These are phyloP conservation scores for Astropecten irregularis DNA, from an alignment of 53 echinoderm and acorn worm genomes.

Conservation along the genomic window DNA sequence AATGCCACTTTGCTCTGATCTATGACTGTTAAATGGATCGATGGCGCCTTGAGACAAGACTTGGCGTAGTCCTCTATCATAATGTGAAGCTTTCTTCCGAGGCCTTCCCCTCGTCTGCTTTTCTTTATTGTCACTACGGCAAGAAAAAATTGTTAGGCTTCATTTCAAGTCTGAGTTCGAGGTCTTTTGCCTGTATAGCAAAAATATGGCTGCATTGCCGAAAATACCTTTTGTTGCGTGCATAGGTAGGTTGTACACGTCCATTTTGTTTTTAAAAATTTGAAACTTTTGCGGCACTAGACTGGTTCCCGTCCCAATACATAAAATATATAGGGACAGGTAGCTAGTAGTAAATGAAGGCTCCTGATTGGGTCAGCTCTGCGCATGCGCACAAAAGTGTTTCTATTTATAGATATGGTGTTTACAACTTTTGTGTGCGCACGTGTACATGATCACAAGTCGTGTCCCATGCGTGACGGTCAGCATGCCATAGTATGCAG, in stretches of 20 bases:
- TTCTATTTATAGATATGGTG: too few relatives aligned
- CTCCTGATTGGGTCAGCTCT: too few relatives aligned
- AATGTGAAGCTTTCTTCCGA: background rate
- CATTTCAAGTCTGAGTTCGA: background rate
- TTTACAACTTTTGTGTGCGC: too few relatives aligned
- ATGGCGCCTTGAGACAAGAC: background rate
- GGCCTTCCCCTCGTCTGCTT: background rate
- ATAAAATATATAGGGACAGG: too few relatives aligned
- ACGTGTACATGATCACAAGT: too few relatives aligned
- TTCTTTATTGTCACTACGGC: background rate
- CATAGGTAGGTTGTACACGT: background rate
- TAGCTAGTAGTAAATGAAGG: too few relatives aligned
- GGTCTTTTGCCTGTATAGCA: background rate
- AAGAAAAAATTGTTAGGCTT: background rate
- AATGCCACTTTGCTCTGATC: background rate
- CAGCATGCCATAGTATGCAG: too few relatives aligned
- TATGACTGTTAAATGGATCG: background rate
- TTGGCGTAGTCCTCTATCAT: conserved; percentile 11
- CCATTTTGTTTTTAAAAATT: background rate
- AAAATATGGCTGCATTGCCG: background rate
- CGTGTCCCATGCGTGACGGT: too few relatives aligned
- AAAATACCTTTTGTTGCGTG: background rate
- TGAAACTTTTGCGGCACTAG: background rate
- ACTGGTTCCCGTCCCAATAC: too few relatives aligned
- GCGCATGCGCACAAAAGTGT: too few relatives aligned